Percentiles rank a stretch among this genome's conserved stretches.
Conservation (phyloP, 1,140 invertebrate genomes). For the Drosophila rhopaloa region DNA sequence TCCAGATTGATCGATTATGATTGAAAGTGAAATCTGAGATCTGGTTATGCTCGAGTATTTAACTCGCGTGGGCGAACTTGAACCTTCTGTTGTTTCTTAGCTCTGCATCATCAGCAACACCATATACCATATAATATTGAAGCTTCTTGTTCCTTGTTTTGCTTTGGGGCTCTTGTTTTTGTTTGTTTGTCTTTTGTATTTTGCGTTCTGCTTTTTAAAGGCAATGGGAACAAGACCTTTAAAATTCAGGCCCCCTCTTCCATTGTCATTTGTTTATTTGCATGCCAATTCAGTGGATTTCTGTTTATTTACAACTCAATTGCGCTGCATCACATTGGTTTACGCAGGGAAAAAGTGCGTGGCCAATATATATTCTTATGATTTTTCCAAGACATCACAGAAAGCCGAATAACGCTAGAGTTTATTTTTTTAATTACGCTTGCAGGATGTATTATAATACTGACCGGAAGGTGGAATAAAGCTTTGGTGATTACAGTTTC, state of each 20-base stretch:
- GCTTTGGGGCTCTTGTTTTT: slow-evolving; percentile 7
- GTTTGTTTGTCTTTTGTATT: slow-evolving; percentile 1
- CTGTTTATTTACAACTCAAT: slow-evolving; percentile 62
- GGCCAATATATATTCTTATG: slow-evolving; percentile 1
- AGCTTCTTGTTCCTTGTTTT: slow-evolving; percentile 16
- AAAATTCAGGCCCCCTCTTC: slow-evolving; percentile 38
- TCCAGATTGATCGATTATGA: background rate
- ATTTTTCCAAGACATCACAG: background rate
- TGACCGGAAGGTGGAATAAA: background rate
- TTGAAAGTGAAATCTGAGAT: slow-evolving; percentile 18
- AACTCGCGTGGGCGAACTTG: slow-evolving; percentile 51
- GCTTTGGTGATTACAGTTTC: background rate
- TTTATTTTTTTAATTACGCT: background rate
- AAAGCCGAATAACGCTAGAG: background rate
- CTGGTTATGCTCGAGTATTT: slow-evolving; percentile 14
- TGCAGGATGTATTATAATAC: background rate
- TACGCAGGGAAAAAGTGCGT: slow-evolving; percentile 15
- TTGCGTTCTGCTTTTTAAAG: slow-evolving; percentile 19
- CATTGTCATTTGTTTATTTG: slow-evolving; percentile 65
- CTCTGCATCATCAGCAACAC: slow-evolving; percentile 17
- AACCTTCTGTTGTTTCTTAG: slow-evolving; percentile 19
- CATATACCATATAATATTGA: slow-evolving; percentile 16
- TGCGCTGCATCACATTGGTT: slow-evolving; percentile 14
- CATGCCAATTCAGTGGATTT: slow-evolving; percentile 57
- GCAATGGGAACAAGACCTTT: slow-evolving; percentile 40